Conservation (phyloP, 1,140 invertebrate species). For the Mizuhopecten yessoensis region DNA sequence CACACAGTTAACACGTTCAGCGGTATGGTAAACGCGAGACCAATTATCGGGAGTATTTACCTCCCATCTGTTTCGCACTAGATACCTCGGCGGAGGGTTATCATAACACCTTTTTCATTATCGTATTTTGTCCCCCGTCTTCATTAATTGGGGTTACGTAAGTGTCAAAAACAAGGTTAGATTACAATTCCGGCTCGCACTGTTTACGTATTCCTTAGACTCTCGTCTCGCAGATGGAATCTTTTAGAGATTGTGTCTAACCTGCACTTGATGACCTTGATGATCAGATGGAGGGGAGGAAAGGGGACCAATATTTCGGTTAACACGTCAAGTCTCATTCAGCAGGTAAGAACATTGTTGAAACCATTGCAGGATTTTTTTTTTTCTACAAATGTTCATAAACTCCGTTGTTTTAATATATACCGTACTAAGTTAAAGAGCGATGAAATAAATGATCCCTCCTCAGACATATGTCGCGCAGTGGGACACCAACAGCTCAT, state of each 20-base stretch:
- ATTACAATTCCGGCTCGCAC: neutral
- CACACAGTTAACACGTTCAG: too few species aligned
- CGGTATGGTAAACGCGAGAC: too few species aligned
- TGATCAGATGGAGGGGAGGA: neutral
- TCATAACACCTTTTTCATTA: neutral
- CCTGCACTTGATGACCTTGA: neutral
- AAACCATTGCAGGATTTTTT: too few species aligned
- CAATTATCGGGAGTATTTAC: neutral
- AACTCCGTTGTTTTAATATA: too few species aligned
- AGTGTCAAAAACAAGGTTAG: neutral
- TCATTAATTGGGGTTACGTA: slow-evolving; percentile 22
- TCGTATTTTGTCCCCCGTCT: neutral
- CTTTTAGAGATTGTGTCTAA: neutral
- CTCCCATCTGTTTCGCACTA: neutral
- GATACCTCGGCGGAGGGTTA: neutral
- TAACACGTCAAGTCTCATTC: neutral
- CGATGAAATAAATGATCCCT: too few species aligned
- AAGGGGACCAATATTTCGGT: neutral
- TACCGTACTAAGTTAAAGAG: too few species aligned
- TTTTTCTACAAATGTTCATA: too few species aligned
- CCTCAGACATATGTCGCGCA: neutral
- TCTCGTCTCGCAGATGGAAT: neutral
- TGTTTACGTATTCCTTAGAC: neutral
- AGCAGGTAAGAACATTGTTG: too few species aligned
- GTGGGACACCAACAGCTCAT: neutral